These are phyloP conservation scores for Alexandromys fortis DNA, from an alignment of 2,113 vertebrate species.

Conservation along the genomic window DNA sequence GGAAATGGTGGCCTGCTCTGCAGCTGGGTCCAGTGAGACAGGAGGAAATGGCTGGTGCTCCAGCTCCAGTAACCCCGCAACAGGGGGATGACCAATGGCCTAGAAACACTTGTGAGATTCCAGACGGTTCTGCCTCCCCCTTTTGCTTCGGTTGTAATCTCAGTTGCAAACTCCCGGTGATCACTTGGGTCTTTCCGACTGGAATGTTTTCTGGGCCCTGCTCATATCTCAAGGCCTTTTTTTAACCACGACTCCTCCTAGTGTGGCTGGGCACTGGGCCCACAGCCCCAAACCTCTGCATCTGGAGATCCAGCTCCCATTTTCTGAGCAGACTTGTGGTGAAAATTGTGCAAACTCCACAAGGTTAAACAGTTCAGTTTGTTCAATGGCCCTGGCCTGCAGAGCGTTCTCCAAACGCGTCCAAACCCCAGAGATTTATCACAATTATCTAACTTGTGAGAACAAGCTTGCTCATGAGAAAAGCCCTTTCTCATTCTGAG, in stretches of 20 bases:
- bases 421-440: constrained; percentile 55
- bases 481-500: constrained; percentile 56
- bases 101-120: neutral
- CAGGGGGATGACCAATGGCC: neutral
- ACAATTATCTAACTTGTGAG: constrained; percentile 65
- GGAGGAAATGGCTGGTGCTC: neutral
- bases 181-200: constrained; percentile 10
- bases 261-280: neutral
- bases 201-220: neutral
- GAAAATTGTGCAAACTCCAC: constrained; percentile 58
- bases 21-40: neutral
- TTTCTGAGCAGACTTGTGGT: constrained; percentile 30
- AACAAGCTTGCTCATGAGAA: constrained; percentile 46
- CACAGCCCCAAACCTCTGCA: neutral
- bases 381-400: neutral
- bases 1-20: neutral
- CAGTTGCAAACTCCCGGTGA: neutral
- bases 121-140: neutral
- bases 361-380: constrained; percentile 55
- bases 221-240: neutral
- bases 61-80: neutral
- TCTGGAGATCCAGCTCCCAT: constrained; percentile 44
- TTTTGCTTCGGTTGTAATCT: neutral
- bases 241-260: neutral
- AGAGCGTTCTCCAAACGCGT: constrained; percentile 37